Conservation (phyloP, 2,797 vertebrate genomes). For the Chrosomus eos region DNA sequence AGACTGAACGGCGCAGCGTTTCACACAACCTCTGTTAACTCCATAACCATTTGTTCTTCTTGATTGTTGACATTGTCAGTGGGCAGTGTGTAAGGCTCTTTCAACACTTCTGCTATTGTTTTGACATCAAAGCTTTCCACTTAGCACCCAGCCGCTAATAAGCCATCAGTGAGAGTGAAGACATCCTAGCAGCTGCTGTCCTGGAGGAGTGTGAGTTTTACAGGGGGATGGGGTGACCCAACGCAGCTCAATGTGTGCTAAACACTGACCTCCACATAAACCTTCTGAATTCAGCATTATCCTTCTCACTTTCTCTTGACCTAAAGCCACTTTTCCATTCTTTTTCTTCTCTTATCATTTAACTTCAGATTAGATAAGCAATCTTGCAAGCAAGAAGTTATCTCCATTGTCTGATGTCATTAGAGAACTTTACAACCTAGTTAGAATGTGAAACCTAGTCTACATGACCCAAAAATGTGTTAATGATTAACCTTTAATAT, state of each 20-base stretch:
- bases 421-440: not conserved
- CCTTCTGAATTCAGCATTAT: not conserved
- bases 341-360: slow-evolving; percentile 2
- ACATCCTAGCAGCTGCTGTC: slow-evolving; percentile 43
- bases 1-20: not conserved
- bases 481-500: not conserved
- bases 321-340: not conserved
- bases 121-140: slow-evolving; percentile 63
- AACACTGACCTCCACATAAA: slow-evolving; percentile 12
- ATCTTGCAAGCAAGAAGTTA: not conserved
- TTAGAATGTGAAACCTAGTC: not conserved
- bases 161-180: slow-evolving; percentile 44
- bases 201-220: not conserved
- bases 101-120: slow-evolving; percentile 41
- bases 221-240: not conserved
- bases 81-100: slow-evolving; percentile 21
- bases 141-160: slow-evolving; percentile 61
- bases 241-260: not conserved
- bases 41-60: slow-evolving; percentile 2
- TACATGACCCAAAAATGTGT: not conserved
- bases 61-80: slow-evolving; percentile 26
- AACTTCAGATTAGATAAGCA: not conserved
- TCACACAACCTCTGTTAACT: slow-evolving; percentile 4
- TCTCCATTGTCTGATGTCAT: not conserved
- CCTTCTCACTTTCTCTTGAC: not conserved